Base-by-base conservation (phyloP, 2,797 vertebrate genomes). In the Euthynnus affinis region DNA sequence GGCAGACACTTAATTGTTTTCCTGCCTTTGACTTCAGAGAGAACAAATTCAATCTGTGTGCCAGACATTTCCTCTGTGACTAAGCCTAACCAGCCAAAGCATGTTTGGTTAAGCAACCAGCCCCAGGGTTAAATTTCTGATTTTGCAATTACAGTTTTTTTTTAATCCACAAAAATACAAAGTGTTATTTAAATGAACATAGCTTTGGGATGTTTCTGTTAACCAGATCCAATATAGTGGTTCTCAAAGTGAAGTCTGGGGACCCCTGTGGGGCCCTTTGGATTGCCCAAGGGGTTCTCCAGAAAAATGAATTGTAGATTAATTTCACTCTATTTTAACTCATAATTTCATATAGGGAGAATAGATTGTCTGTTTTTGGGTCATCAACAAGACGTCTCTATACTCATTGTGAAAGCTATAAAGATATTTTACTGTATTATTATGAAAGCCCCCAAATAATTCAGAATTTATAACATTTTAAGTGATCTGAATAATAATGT, bases 151-250 rank as follows among this genome's bases (percentile, higher is more conserved):
- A 96, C 92, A 94, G 85, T 77, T 90, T 91, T 93, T 92, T 89
- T 82, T 70, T 66, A 58, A 76, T 82, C 77, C 87, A 86, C 85
- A 93, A 93, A 90, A 94, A 93, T 91, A 82, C 88, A 94, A 91
- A 91, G 92, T 94, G 94, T 95, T 96, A 96, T 96, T 96, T 96
- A 96, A 96, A 96, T 96, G 88, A 95, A 91, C 89, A 94, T 94
- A 93, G 95, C 95, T 95, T 85, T 95, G 95, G 95, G 95, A 95
- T 92, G 91, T 93, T 94, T 92, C 89, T 82, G 86, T 91, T 89
- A 89, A 91, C 78, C 80, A 84, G 80, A 93, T 88, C 71, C 80
- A 81, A 86, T 88, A 87, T 84, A 62, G 32, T 29, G 76, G 71
- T 86, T 91, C 85, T 90, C 82, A 88, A 88, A 91, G 89, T 82